Base-by-base conservation (phyloP, 2,113 vertebrate genomes). In the Aegithalos caudatus region DNA sequence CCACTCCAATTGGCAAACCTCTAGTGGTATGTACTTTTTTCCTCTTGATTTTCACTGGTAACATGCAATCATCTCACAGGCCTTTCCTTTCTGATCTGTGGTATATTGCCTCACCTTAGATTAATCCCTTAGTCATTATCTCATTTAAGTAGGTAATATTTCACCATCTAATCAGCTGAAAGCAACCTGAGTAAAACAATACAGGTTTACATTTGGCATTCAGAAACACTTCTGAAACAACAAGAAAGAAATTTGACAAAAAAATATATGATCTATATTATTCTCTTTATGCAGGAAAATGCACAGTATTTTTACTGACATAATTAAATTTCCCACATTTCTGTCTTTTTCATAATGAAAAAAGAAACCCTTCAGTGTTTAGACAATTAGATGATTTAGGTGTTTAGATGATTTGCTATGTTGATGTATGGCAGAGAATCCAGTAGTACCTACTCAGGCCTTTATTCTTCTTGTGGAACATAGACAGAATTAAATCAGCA, bases 271-370 rank as follows among this genome's bases (percentile, higher is more conserved):
- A 44, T 92, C 50, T 80, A 81, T 91, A 58, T 88, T 72, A 83
- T 82, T 93, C 22, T 56, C 24, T 91, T 94, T 81, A 60, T 81
- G 35, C 53, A 57, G 70, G 73, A 95, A 91, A 95, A 91, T 78
- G 6, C 20, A 88, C 19, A 47, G n/a, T 81, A 37, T 35, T 86
- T 95, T 80, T 72, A 64, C 47, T 92, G 67, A 87, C 21, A 61
- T 82, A 94, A 97, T 92, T 97, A 93, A 92, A 96, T 92, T 97
- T 45, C 12, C 33, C 35, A 14, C 37, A 27, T 77, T 61, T 86
- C 73, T 95, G 66, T 31, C 22, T 86, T 91, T 93, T 88, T 92
- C 90, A 87, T 93, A 93, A 92, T 72, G 38, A 93, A 93, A 86
- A 94, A 81, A 27, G 25, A 96, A 96, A 61, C 24, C 19, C 67